Evolutionary conservation across 1,140 invertebrate genomes (phyloP).

Genomic region (Drosophila paulistorum): DNA sequence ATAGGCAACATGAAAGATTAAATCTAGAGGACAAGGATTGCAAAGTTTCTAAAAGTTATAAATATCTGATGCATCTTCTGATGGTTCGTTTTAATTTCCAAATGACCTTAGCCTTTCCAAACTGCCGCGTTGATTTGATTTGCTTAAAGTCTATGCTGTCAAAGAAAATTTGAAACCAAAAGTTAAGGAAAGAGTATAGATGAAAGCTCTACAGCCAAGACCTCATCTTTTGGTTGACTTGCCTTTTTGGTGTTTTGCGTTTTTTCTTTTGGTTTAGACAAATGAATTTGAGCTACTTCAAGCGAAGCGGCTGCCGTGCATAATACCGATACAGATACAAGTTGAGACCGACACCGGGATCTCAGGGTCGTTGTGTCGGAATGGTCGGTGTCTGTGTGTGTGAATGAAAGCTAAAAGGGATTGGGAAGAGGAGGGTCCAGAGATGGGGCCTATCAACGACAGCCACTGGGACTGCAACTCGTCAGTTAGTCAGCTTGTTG

Average conservation of each 20-base stretch:
- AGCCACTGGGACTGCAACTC: conserved; percentile 61
- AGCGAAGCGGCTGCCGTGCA: conserved; percentile 66
- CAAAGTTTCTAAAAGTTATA: too few relatives aligned
- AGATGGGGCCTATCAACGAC: conserved; percentile 59
- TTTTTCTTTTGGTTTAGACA: conserved; percentile 73
- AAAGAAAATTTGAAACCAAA: too few relatives aligned
- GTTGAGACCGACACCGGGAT: conserved; percentile 30
- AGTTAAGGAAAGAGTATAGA: conserved; percentile 26
- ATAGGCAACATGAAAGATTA: too few relatives aligned
- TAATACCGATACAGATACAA: conserved; percentile 40
- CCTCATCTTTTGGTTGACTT: conserved; percentile 67
- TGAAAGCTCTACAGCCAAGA: conserved; percentile 69
- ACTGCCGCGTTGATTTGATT: too few relatives aligned
- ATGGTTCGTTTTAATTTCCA: too few relatives aligned
- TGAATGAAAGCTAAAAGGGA: neutral
- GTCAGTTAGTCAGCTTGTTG: conserved; percentile 63
- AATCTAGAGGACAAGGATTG: too few relatives aligned
- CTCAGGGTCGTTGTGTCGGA: conserved; percentile 7
- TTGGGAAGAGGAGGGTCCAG: neutral
- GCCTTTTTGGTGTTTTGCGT: conserved; percentile 55
- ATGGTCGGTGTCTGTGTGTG: neutral
- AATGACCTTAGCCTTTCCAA: too few relatives aligned
- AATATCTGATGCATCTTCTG: too few relatives aligned
- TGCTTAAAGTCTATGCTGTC: neutral
- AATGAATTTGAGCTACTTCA: conserved; percentile 80